Conservation (phyloP, 2,113 vertebrate genomes). For the Hymenochirus boettgeri region DNA sequence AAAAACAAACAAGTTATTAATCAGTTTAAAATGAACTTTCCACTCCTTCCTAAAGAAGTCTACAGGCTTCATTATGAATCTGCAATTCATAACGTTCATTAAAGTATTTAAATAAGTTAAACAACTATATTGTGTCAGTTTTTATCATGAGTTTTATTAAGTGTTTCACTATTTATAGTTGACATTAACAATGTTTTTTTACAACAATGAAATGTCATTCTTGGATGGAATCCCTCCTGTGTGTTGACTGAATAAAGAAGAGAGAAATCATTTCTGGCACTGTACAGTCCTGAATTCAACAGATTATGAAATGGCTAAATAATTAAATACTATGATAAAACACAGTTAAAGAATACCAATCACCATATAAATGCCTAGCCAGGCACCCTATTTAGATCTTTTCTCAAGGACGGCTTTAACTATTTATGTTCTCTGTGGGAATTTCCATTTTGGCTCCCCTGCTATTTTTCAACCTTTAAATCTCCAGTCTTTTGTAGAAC, state of each 20-base stretch:
- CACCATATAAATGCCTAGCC: conserved; percentile 25
- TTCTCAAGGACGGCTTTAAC: conserved; percentile 26
- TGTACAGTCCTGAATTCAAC: conserved; percentile 18
- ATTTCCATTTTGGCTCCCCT: conserved; percentile 21
- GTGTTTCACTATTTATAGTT: conserved; percentile 40
- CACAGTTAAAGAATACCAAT: conserved; percentile 10
- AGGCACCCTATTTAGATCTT: conserved; percentile 21
- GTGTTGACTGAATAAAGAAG: conserved; percentile 29
- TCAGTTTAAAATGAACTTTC: no score
- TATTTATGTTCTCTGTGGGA: conserved; percentile 16
- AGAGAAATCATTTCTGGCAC: conserved; percentile 25
- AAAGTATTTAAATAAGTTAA: conserved; percentile 26
- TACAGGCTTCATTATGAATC: no score
- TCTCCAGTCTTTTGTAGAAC: neutral
- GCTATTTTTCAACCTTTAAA: conserved; percentile 32
- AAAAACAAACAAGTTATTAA: no score
- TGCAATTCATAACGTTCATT: conserved; percentile 28
- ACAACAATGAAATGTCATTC: conserved; percentile 33
- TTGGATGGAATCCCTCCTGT: conserved; percentile 37
- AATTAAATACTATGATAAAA: conserved; percentile 36
- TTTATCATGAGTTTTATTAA: conserved; percentile 26
- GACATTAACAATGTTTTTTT: conserved; percentile 32
- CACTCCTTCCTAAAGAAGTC: no score
- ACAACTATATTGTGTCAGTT: conserved; percentile 23
- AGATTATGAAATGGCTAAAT: conserved; percentile 29